Base-by-base conservation (phyloP, 2,888 invertebrate genomes). In the Tinea semifulvella region DNA sequence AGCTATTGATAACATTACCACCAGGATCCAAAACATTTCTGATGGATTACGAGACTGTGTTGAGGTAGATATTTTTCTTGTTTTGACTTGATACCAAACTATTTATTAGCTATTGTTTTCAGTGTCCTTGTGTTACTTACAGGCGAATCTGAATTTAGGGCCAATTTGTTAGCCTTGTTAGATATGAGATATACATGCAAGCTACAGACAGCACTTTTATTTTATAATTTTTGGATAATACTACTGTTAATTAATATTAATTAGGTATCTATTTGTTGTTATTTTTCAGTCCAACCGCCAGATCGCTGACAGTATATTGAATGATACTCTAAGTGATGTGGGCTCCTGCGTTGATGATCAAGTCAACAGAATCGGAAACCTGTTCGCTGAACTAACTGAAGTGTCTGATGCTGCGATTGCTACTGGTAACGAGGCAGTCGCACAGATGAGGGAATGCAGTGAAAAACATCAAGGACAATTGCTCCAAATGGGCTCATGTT, bases 371-470 rank as follows among this genome's bases (percentile, higher is more conserved):
- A 53, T 71, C 7, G 50, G 54, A 1, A 49, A 55, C 1, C 55
- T 67, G 38, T 57, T 75, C 2, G 47, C 58, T 6, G 49, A 54
- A 4, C 54, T 75, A 1, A 52, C 48, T 8, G 48, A 47, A 11
- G 31, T 64, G 6, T 56, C 70, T 3, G 51, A 51, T 3, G 54
- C 54, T 1, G 70, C 69, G 0, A 49, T 65, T 1, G 55, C 54
- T 1, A 63, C 57, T 43, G 60, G 65, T 0, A 56, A 57, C 20
- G 48, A 44, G 1, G 63, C 66, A 35, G 13, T 69, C n/a, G 59
- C 54, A 1, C 60, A 68, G 8, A 65, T 77, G 64, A 65, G 55
- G 42, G 56, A 57, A 28, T 80, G 79, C 44, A 61, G 65, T 1
- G 55, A 56, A 6, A 52, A 55, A 1, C 56, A 56, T 22, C 48